A percentile compares a stretch with the other conserved stretches of the same genome.
Evolutionary conservation across 2,888 invertebrate genomes (phyloP).

Genomic region (Amblyteles armatorius): DNA sequence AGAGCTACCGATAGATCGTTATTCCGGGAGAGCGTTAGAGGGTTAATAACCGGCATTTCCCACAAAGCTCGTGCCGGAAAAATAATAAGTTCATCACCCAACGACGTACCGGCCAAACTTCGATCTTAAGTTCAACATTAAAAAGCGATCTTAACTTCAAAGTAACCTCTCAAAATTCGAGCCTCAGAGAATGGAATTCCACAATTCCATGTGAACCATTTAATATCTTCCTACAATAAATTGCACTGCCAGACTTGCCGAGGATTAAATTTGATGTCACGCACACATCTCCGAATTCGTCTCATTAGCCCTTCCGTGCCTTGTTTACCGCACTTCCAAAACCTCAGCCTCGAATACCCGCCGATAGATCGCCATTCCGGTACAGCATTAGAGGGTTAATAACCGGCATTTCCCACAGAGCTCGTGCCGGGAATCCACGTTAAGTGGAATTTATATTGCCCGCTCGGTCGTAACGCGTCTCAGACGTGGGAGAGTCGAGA

Average conservation of each 20-base stretch:
- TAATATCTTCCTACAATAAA: too few species aligned
- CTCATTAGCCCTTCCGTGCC: too few species aligned
- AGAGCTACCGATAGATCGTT: slow-evolving; percentile 23
- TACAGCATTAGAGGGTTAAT: slow-evolving; percentile 59
- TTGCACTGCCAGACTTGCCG: too few species aligned
- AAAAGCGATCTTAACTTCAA: too few species aligned
- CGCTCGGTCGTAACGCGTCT: slow-evolving; percentile 55
- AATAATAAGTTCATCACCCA: too few species aligned
- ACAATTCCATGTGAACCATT: too few species aligned
- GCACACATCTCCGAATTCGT: not conserved
- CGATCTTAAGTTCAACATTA: too few species aligned
- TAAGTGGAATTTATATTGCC: slow-evolving; percentile 66
- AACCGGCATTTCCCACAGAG: slow-evolving; percentile 44
- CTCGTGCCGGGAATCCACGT: slow-evolving; percentile 56
- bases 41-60: slow-evolving; percentile 54
- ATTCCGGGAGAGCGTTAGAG: slow-evolving; percentile 49
- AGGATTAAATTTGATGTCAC: not conserved
- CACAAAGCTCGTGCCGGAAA: too few species aligned
- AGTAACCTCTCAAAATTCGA: too few species aligned
- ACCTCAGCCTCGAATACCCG: not conserved
- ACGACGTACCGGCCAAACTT: too few species aligned
- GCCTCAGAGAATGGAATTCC: too few species aligned
- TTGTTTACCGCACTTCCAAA: too few species aligned
- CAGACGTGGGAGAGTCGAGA: slow-evolving; percentile 38
- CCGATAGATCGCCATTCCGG: slow-evolving; percentile 40